Conservation (phyloP, 2,113 vertebrate genomes). For the Uropsilus gracilis region DNA sequence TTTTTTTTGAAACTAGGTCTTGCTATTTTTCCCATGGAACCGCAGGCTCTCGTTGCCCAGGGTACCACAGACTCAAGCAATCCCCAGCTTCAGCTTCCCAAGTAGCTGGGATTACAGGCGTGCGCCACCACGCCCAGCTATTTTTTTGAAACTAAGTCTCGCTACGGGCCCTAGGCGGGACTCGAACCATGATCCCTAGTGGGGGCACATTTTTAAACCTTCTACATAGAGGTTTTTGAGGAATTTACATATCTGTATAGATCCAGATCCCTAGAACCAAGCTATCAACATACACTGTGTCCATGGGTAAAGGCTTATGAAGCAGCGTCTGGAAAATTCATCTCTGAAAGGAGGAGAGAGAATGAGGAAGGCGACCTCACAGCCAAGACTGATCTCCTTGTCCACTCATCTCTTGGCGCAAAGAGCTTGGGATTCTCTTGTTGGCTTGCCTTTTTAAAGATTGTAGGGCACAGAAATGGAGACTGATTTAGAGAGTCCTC, state of each 20-base stretch:
- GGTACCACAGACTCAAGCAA: too few relatives aligned
- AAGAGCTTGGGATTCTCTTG: too few relatives aligned
- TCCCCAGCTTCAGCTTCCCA: too few relatives aligned
- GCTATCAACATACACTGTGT: not conserved
- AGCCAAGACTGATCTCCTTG: fast-evolving
- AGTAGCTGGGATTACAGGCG: too few relatives aligned
- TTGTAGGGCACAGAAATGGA: not conserved
- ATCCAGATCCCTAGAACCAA: not conserved
- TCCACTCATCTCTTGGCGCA: fast-evolving
- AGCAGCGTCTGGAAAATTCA: not conserved
- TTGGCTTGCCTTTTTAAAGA: not conserved
- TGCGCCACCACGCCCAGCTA: too few relatives aligned
- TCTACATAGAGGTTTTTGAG: not conserved
- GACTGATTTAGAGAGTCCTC: not conserved
- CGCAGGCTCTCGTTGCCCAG: too few relatives aligned
- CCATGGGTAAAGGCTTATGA: not conserved
- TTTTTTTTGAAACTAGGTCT: too few relatives aligned
- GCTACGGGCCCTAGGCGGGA: too few relatives aligned
- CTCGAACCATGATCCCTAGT: too few relatives aligned
- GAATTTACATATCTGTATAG: not conserved
- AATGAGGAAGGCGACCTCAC: not conserved
- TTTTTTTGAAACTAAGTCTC: too few relatives aligned
- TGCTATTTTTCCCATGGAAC: too few relatives aligned
- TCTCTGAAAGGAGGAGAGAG: not conserved
- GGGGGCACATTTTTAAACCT: not conserved